Evolutionary conservation across 92 coral and sea anemone genomes (phyloP).

Genomic region (Isaurus tuberculatus): DNA sequence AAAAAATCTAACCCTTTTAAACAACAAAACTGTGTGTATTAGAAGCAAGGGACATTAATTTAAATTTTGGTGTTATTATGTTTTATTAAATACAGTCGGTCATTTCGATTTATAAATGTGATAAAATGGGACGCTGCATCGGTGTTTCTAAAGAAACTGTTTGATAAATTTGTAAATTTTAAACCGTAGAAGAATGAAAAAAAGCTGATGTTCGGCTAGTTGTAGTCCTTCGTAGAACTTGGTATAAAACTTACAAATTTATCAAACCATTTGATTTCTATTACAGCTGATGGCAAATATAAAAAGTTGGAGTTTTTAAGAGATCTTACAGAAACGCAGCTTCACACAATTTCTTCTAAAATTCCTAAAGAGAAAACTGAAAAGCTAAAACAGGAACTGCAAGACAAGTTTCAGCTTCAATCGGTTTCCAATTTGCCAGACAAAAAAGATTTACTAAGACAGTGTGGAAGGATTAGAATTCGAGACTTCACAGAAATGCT

Average conservation of each 20-base stretch:
- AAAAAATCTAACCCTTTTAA: too few species aligned
- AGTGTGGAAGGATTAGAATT: conserved; percentile 29
- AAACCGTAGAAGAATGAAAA: too few species aligned
- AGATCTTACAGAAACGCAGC: not conserved
- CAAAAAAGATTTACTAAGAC: not conserved
- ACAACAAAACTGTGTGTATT: too few species aligned
- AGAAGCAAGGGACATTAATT: too few species aligned
- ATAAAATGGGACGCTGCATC: too few species aligned
- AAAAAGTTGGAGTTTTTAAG: not conserved
- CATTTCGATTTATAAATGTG: too few species aligned
- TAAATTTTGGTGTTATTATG: too few species aligned
- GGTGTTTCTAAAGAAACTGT: too few species aligned
- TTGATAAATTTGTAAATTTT: too few species aligned
- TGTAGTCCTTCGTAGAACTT: too few species aligned
- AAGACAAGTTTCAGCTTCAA: not conserved
- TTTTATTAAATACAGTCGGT: too few species aligned
- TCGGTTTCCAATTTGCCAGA: not conserved
- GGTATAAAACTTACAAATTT: not conserved
- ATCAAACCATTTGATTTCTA: not conserved
- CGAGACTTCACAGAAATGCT: conserved; percentile 59
- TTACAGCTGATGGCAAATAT: conserved; percentile 18
- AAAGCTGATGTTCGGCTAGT: too few species aligned
- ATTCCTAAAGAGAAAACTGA: not conserved
- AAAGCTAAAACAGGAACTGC: not conserved
- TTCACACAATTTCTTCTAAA: not conserved